Conservation (phyloP, 2,888 invertebrate genomes). For the Hydrotaea diabolus region DNA sequence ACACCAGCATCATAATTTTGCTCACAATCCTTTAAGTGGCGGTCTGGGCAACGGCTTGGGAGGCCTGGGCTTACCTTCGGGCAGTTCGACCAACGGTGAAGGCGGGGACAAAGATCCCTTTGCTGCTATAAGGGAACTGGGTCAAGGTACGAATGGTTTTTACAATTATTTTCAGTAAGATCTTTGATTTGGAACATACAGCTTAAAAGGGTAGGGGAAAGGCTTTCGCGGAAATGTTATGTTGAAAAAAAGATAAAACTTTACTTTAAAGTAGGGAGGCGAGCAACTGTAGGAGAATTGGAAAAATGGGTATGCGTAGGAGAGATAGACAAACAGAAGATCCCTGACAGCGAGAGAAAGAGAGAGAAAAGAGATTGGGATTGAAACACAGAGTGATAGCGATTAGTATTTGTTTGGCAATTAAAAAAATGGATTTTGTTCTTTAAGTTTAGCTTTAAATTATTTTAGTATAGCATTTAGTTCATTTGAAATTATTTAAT, state of each 20-base stretch:
- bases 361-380: background rate
- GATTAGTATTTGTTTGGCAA: conserved; percentile 50
- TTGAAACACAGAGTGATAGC: conserved; percentile 39
- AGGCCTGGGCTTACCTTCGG: conserved; percentile 49
- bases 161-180: conserved; percentile 83
- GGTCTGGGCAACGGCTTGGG: conserved; percentile 56
- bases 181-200: conserved; percentile 22
- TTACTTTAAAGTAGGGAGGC: conserved; percentile 37
- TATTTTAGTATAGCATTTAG: conserved; percentile 36
- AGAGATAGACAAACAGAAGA: conserved; percentile 49
- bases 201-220: conserved; percentile 34
- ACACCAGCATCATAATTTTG: conserved; percentile 68
- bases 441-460: conserved; percentile 55
- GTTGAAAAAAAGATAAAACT: conserved; percentile 32
- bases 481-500: conserved; percentile 38
- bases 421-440: conserved; percentile 44
- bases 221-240: background rate
- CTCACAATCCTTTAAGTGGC: conserved; percentile 53
- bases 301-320: background rate
- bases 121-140: conserved; percentile 81
- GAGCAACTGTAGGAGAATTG: background rate
- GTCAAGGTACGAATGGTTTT: conserved; percentile 82
- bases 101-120: conserved; percentile 81
- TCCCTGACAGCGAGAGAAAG: background rate
- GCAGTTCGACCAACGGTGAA: conserved; percentile 55